Base-by-base conservation (phyloP, 2,113 vertebrate species). In the Cottus gobio region DNA sequence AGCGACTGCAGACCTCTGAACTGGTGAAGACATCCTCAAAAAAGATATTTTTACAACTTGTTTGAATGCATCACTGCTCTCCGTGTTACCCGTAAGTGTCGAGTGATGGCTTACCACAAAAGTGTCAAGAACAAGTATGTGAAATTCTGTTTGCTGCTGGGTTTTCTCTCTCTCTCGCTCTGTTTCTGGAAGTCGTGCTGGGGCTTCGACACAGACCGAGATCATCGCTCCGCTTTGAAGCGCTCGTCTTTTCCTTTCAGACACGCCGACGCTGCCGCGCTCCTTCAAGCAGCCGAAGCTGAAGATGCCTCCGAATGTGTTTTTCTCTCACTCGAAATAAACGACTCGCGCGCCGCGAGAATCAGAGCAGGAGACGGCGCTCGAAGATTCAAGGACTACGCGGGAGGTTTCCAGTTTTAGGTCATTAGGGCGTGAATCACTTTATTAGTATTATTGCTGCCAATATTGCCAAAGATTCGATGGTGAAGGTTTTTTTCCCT, bases 171-270 rank as follows among this genome's bases (percentile, higher is more conserved):
- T 39, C 37, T 9, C 39, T 34, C 39, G 12, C 39, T 13, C 31
- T 37, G 12, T 83, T 64, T 78, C 77, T 75, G 60, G 57, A 84
- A 69, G 54, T 78, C 61, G 7, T 50, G 74, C 39, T 71, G 72
- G 20, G 68, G 65, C 72, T 90, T 87, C 85, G 66, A 83, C 84
- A 85, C 75, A 75, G 31, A 71, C 54, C n/a, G 15, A 79, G 82
- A 77, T 79, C 62, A 66, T 60, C 12, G 62, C 48, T 80, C 24
- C 58, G 71, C 77, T 89, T 85, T 84, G 6, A 90, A 83, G 52
- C 9, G 0, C 74, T 73, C 58, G 61, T 81, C 63, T 82, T 80
- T 73, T 71, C 77, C 62, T 85, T 63, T 87, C 36, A 58, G 62
- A 64, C 24, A 60, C 65, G n/a, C 46, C 84, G 28, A 82, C 37